Evolutionary conservation across 2,113 vertebrate species (phyloP).

Genomic region (Lepus timidus): DNA sequence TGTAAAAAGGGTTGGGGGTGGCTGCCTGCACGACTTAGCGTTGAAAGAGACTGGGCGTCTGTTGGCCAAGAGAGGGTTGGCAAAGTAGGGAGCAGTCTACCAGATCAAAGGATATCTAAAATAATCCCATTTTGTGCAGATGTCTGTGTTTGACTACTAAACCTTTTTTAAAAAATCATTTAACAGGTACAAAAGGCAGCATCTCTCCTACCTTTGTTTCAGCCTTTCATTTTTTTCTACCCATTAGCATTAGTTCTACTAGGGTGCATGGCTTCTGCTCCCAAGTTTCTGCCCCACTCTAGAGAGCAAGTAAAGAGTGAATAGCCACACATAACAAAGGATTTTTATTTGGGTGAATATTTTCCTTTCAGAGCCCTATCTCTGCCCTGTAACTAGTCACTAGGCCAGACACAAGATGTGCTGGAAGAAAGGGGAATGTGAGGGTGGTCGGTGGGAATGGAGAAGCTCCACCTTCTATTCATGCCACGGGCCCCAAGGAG

Average conservation of each 20-base stretch:
- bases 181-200: not conserved
- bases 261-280: not conserved
- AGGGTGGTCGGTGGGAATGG: not conserved
- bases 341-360: not conserved
- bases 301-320: not conserved
- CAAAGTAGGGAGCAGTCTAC: not conserved
- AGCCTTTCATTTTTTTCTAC: not conserved
- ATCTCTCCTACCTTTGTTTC: not conserved
- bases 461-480: not conserved
- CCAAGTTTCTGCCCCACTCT: not conserved
- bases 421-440: not conserved
- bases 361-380: not conserved
- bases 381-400: not conserved
- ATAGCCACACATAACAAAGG: not conserved
- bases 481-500: not conserved
- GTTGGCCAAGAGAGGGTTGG: no score
- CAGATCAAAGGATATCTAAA: not conserved
- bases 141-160: not conserved
- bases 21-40: not conserved
- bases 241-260: accelerated
- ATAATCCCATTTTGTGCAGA: not conserved
- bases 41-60: not conserved
- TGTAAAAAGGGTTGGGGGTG: not conserved
- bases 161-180: not conserved
- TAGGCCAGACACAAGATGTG: not conserved